Base-by-base conservation (phyloP, 2,797 vertebrate species). In the Simalia tracyae region DNA sequence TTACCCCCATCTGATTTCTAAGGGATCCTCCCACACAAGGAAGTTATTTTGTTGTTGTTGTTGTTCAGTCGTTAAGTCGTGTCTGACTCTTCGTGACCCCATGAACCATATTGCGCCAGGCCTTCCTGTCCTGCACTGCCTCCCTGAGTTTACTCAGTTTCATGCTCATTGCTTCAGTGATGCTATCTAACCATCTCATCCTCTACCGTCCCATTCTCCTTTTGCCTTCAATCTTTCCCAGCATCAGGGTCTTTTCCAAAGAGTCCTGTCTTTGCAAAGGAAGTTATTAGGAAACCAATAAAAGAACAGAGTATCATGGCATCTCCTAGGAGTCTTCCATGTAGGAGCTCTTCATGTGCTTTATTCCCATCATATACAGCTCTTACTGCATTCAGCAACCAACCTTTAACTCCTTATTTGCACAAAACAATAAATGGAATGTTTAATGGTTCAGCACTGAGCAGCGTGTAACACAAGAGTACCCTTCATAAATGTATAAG, bases 1-100 rank as follows among this genome's bases (percentile, higher is more conserved):
- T 17, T 22, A 36, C 93, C 7, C 56, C 93, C 19, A 72, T 92
- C 4, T 91, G 91, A 94, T 94, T 95, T 93, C 84, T 90, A 60
- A 93, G 90, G 68, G 19, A 76, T 76, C 1, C n/a, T 15, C 24
- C 66, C n/a, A 1, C 31, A 1, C 68, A 42, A 76, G 31, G 31
- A 76, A 1, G 31, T 42, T 76, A 36, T n/a, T 6, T 31, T 56
- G 31, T 36, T 36, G 31, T 36, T 36, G 31, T 36, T 36, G 19
- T 22, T 24, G 11, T 9, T 10, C 93, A 61, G 0, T 9, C 94
- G 17, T 84, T 94, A 68, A 57, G 92, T 42, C 42, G 42, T 42
- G 42, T 42, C 42, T 3, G 42, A 42, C 42, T 42, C 42, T 42
- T 42, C 42, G 3, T 42, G 42, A 42, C 42, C 42, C 42, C 42